These are phyloP conservation scores for Eristalis arbustorum DNA, from an alignment of 2,888 invertebrate genomes.

Conservation along the genomic window DNA sequence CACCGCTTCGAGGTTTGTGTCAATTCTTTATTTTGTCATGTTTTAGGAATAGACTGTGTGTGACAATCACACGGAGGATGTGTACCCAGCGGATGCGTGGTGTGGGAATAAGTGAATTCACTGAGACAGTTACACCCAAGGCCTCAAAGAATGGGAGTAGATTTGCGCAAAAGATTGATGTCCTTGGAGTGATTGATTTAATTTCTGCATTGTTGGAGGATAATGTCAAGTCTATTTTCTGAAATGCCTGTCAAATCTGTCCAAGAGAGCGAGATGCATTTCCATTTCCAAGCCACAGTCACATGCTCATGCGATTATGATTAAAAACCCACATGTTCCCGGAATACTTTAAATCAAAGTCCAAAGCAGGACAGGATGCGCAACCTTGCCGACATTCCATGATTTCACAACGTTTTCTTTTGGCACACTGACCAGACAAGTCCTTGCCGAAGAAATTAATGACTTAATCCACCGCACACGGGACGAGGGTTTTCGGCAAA, in stretches of 20 bases:
- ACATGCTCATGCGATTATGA: too few relatives aligned
- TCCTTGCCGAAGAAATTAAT: not conserved
- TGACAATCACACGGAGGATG: not conserved
- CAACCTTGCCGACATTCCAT: too few relatives aligned
- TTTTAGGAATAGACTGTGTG: not conserved
- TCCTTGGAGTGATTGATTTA: not conserved
- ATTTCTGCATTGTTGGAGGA: too few relatives aligned
- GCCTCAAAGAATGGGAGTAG: not conserved
- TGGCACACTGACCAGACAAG: not conserved
- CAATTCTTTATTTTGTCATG: not conserved
- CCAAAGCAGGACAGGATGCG: too few relatives aligned
- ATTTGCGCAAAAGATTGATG: not conserved
- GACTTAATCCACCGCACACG: not conserved
- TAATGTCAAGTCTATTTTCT: too few relatives aligned
- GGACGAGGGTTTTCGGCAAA: not conserved
- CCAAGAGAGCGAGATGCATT: too few relatives aligned
- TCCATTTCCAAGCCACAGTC: too few relatives aligned
- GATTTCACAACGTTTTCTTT: too few relatives aligned
- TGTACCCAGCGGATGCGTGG: not conserved
- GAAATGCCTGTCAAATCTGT: too few relatives aligned
- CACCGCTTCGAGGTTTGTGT: not conserved
- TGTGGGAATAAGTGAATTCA: not conserved
- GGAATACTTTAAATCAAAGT: too few relatives aligned
- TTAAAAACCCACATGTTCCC: too few relatives aligned
- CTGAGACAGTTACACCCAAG: not conserved